Evolutionary conservation across 2,888 invertebrate species (phyloP), one percentile per base, ranked within the genome.

Genomic region (Dryomyza anilis): DNA sequence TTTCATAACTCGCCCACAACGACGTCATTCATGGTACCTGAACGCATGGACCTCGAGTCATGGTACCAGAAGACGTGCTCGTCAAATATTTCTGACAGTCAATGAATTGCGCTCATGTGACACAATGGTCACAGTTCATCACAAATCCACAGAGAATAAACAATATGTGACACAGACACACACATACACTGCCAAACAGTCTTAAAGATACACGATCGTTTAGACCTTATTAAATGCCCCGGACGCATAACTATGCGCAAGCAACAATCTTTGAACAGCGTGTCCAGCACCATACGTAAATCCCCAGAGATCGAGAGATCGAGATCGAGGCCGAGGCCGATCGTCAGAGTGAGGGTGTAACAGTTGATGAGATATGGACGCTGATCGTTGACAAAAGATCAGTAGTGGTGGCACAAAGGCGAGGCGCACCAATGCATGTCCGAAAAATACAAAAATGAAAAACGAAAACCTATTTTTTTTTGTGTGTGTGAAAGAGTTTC

Each of bases 21-120:
- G n/a, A n/a, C n/a, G n/a, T n/a, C n/a, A n/a, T n/a, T n/a, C n/a
- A n/a, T n/a, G n/a, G n/a, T n/a, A n/a, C n/a, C n/a, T n/a, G n/a
- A n/a, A n/a, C n/a, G n/a, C n/a, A n/a, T n/a, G n/a, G n/a, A n/a
- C n/a, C n/a, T n/a, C n/a, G n/a, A n/a, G n/a, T n/a, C n/a, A n/a
- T 39, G 39, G 14, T 33, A 7, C 33, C 14, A 23, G 8, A 21
- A 8, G 16, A 65, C 70, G 72, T 74, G 70, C 68, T 72, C 71
- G 73, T 75, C 74, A 74, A 73, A 74, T 68, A 65, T 67, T 69
- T 70, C 72, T 76, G 76, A 77, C 77, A 77, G 74, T 75, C 76
- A 76, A 75, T 77, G 75, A 76, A 16, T 33, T 53, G 39, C 52
- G 48, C 36, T 14, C 58, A 59, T 50, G 56, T 63, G 67, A 59